These are phyloP conservation scores for Boloria selene DNA, from an alignment of 2,888 invertebrate species.

Conservation along the genomic window DNA sequence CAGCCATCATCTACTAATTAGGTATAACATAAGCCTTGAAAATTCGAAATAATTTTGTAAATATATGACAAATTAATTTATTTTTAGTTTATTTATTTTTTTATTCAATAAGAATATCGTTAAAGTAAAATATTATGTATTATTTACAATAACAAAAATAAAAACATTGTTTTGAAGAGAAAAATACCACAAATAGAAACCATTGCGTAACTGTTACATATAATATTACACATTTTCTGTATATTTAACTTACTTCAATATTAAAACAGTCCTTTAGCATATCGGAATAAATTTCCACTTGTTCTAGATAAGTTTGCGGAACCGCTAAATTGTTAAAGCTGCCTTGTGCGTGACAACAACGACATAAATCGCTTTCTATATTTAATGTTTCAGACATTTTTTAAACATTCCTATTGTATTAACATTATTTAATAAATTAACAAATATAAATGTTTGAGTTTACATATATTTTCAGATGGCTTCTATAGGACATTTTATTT, in stretches of 20 bases:
- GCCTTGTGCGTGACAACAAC: constrained; percentile 69
- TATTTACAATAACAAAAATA: no score
- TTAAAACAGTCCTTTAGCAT: constrained; percentile 59
- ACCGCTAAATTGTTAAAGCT: constrained; percentile 56
- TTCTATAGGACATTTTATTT: background rate
- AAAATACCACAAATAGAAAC: no score
- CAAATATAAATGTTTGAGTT: constrained; percentile 2
- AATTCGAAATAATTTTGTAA: no score
- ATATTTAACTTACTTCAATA: constrained; percentile 52
- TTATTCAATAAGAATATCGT: no score
- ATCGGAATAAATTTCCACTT: constrained; percentile 55
- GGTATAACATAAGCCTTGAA: no score
- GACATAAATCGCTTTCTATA: constrained; percentile 62
- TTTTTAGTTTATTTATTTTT: no score
- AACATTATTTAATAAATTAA: constrained; percentile 1
- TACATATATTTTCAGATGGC: constrained; percentile 3
- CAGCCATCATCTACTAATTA: no score
- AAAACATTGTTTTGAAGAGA: no score
- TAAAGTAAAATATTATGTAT: no score
- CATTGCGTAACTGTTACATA: no score
- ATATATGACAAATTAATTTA: no score
- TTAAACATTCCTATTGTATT: background rate
- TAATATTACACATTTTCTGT: no score
- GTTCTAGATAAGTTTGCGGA: constrained; percentile 44
- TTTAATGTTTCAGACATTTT: constrained; percentile 57